phyloP scores from a whole-genome alignment of 2,113 vertebrate species.

The Chrysochloris asiatica region DNA sequence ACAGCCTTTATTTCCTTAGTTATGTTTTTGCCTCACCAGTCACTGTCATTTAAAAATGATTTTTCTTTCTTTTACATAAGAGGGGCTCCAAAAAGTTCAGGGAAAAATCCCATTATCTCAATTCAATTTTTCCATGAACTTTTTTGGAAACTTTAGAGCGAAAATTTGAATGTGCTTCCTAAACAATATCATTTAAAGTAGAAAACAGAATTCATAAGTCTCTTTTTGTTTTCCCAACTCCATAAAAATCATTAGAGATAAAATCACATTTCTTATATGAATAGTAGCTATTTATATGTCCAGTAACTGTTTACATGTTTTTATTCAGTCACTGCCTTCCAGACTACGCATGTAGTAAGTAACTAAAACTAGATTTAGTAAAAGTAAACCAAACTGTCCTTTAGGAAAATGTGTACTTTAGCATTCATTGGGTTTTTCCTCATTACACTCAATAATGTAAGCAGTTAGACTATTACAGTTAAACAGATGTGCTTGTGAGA shows the following conservation, averaged over 20 bases:
- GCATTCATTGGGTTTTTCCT: neutral
- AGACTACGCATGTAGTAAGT: conserved; percentile 67
- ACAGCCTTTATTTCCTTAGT: neutral
- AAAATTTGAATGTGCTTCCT: conserved; percentile 27
- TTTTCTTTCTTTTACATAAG: neutral
- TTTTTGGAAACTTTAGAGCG: neutral
- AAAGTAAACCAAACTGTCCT: neutral
- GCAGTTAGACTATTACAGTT: neutral
- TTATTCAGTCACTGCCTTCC: conserved; percentile 55
- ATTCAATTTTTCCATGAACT: too few relatives aligned
- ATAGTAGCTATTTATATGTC: conserved; percentile 66
- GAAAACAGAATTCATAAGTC: neutral
- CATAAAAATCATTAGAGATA: conserved; percentile 29
- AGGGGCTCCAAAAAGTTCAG: too few relatives aligned
- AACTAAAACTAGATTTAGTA: conserved; percentile 3
- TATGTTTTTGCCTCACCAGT: neutral
- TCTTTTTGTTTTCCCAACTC: neutral
- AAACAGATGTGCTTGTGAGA: neutral
- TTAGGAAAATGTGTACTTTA: neutral
- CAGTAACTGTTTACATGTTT: conserved; percentile 53
- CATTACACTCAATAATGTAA: neutral
- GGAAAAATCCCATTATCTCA: too few relatives aligned
- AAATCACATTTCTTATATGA: neutral
- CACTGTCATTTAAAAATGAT: neutral
- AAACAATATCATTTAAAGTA: conserved; percentile 15